These are phyloP conservation scores for Brachyhypopomus gauderio DNA, from an alignment of 2,113 vertebrate species.

Conservation along the genomic window DNA sequence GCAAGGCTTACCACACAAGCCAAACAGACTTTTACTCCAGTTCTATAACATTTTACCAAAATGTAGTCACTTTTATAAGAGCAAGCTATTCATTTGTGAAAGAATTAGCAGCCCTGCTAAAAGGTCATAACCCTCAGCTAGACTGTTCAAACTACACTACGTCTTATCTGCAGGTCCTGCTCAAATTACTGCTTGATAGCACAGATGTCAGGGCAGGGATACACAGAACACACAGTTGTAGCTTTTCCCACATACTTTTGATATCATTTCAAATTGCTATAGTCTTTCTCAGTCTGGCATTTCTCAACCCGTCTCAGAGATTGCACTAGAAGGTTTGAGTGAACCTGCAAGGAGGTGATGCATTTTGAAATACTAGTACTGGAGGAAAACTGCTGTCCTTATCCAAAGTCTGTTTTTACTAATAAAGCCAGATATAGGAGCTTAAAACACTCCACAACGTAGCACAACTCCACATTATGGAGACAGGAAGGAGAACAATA, in stretches of 20 bases:
- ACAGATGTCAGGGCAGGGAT: not conserved
- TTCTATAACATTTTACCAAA: no score
- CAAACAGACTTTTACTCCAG: not conserved
- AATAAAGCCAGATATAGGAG: not conserved
- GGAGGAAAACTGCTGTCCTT: not conserved
- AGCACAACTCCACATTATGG: no score
- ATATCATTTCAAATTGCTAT: not conserved
- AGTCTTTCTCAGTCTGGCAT: not conserved
- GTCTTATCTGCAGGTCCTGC: not conserved
- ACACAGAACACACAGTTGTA: not conserved
- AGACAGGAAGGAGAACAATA: conserved; percentile 29
- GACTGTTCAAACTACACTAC: not conserved
- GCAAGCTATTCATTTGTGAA: not conserved
- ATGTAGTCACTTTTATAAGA: no score
- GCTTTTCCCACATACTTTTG: not conserved
- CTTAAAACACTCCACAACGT: no score
- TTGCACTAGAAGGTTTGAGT: not conserved
- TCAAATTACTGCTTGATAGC: not conserved
- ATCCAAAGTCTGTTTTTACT: not conserved
- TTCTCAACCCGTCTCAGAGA: not conserved
- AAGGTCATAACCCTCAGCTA: not conserved
- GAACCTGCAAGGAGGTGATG: no score
- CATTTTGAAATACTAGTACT: no score
- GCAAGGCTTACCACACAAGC: not conserved
- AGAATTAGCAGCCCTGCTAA: not conserved